Base-by-base conservation (phyloP, 92 coral and sea anemone genomes). In the Epizoanthus rinbou region DNA sequence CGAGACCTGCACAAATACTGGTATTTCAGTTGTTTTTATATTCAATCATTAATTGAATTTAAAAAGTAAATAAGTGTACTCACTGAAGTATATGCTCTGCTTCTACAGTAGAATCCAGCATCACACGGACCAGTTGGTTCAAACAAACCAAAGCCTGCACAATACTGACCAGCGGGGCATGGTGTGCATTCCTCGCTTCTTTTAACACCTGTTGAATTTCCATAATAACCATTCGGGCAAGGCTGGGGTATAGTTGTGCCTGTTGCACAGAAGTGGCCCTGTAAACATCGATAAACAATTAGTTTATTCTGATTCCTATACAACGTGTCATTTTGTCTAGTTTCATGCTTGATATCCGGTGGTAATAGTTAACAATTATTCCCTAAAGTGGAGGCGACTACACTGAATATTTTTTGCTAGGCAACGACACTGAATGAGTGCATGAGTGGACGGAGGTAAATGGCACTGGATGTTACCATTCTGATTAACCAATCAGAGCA, bases 211-310 rank as follows among this genome's bases (percentile, higher is more conserved):
- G 99, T 85, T 4, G 99, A 95, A 86, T 94, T 97, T 37, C 95
- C 95, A 83, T 86, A 97, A 93, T 88, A 94, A 73, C 99, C 99
- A 85, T 91, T 90, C 2, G 99, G 98, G 84, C 99, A 97, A 57
- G 98, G 89, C 82, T 94, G 98, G 35, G 99, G 97, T 28, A 75
- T 90, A 63, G 99, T 97, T 5, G 93, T 90, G 45, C 99, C 99
- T 70, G 99, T 97, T 16, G 99, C 94, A 81, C 99, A 97, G 88
- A 97, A 97, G 83, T 85, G 88, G 33, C 99, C 99, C 99, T 97
- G 73, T 5, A 71, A 86, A 39, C 13, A 74, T 50, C 13, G 56
- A 31, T 14, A 8, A 47, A 47, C 15, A 47, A 11, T 47, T 10
- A 50, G 43, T 6, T 37, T 1, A 37, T 37, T 37, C 0, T 3